Percentiles rank a stretch among this genome's conserved stretches.
These are phyloP conservation scores for Polypedilum pembai DNA, from an alignment of 1,140 invertebrate species.

Conservation along the genomic window DNA sequence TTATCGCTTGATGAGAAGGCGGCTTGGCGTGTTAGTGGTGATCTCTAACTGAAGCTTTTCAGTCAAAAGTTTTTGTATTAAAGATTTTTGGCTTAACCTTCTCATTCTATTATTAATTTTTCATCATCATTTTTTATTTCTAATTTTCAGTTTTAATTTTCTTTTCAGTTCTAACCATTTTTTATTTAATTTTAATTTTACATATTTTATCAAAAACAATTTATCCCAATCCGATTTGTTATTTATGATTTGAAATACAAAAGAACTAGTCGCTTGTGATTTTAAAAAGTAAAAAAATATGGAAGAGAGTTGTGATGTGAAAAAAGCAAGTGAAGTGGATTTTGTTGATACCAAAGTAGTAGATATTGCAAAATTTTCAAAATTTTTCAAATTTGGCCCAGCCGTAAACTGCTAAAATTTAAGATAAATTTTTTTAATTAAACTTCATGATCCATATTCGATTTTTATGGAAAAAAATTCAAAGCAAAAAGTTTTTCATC, in stretches of 20 bases:
- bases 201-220: slow-evolving; percentile 1
- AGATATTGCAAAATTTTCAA: slow-evolving; percentile 1
- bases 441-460: too few species aligned
- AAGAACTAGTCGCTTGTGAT: slow-evolving; percentile 16
- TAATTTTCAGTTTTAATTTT: neutral
- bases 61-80: too few species aligned
- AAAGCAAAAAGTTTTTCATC: too few species aligned
- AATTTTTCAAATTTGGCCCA: neutral
- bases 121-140: too few species aligned
- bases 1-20: too few species aligned
- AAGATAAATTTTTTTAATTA: too few species aligned
- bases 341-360: neutral
- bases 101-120: too few species aligned
- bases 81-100: too few species aligned
- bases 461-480: too few species aligned
- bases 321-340: neutral
- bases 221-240: neutral
- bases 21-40: too few species aligned
- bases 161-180: neutral
- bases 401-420: neutral
- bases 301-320: slow-evolving; percentile 9
- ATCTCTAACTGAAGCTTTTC: too few species aligned
- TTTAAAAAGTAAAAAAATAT: slow-evolving; percentile 10
- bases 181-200: slow-evolving; percentile 11
- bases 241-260: slow-evolving; percentile 19